Evolutionary conservation across 2,797 vertebrate genomes (phyloP).

Genomic region (Lepilemur septentrionalis): DNA sequence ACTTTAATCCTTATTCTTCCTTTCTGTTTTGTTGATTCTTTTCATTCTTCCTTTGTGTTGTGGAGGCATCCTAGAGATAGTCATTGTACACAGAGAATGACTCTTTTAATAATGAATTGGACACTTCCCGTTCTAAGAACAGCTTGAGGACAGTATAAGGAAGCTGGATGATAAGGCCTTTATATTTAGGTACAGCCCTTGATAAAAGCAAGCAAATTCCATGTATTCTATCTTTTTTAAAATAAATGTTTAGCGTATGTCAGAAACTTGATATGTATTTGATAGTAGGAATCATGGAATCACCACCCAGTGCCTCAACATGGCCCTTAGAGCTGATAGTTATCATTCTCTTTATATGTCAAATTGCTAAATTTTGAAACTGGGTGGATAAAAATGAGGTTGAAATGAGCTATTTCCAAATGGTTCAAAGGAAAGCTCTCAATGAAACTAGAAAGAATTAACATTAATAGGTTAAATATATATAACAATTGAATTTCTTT

Average conservation of each 20-base stretch:
- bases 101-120: not conserved
- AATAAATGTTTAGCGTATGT: not conserved
- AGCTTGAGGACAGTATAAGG: not conserved
- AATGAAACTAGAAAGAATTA: not conserved
- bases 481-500: not conserved
- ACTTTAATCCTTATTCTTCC: not conserved
- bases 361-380: not conserved
- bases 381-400: not conserved
- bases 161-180: not conserved
- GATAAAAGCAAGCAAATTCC: constrained; percentile 31
- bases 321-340: not conserved
- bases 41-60: not conserved
- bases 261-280: not conserved
- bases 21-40: not conserved
- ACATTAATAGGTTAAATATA: not conserved
- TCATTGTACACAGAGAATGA: not conserved
- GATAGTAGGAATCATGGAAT: not conserved
- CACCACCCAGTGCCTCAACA: not conserved
- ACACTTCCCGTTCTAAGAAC: not conserved
- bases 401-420: not conserved
- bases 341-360: not conserved
- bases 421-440: not conserved
- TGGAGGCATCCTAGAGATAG: not conserved
- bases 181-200: not conserved
- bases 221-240: not conserved